Evolutionary conservation across 1,140 invertebrate species (phyloP).

Genomic region (Scylla paramamosain): DNA sequence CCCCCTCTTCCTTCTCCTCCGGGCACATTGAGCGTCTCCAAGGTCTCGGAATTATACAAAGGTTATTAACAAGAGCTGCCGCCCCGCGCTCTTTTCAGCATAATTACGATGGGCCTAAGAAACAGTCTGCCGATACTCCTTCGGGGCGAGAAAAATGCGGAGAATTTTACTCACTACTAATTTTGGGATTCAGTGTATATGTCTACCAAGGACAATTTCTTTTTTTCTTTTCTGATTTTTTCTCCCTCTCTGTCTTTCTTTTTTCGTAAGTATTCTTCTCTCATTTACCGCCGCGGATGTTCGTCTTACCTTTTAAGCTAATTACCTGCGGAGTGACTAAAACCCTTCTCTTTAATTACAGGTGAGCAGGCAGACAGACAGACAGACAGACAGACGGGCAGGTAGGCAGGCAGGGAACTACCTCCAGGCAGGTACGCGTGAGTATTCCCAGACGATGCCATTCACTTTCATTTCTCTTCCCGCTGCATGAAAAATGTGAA

Average conservation of each 20-base stretch:
- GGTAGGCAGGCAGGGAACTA: too few species aligned
- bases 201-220: background rate
- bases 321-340: conserved; percentile 13
- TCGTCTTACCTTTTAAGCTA: conserved; percentile 22
- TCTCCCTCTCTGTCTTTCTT: background rate
- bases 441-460: background rate
- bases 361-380: background rate
- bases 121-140: background rate
- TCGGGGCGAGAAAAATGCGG: background rate
- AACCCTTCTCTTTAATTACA: conserved; percentile 23
- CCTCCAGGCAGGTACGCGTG: background rate
- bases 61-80: background rate
- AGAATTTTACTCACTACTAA: conserved; percentile 6
- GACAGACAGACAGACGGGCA: background rate
- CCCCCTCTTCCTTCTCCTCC: background rate
- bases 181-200: background rate
- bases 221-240: too few species aligned
- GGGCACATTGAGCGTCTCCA: background rate
- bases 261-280: background rate
- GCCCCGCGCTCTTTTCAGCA: background rate
- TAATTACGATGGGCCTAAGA: background rate
- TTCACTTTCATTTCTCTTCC: conserved; percentile 24
- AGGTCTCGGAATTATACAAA: conserved; percentile 1
- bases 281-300: background rate
- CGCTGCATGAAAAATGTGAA: background rate